Base-by-base conservation (phyloP, 1,140 invertebrate genomes). In the Riptortus pedestris region DNA sequence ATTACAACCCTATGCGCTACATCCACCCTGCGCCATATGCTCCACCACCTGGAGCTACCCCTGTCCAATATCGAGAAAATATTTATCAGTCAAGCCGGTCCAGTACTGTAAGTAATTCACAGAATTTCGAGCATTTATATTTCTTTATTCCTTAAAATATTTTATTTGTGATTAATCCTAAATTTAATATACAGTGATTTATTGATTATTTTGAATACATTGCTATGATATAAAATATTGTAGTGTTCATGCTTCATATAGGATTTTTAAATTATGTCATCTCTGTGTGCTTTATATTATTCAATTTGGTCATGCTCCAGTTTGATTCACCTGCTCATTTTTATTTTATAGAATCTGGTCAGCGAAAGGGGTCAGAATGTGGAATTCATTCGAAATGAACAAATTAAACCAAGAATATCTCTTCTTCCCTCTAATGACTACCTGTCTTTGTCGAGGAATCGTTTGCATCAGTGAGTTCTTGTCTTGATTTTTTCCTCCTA, bases 391-490 rank as follows among this genome's bases (percentile, higher is more conserved):
- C 11, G 60, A 14, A 59, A 16, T 24, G 28, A 62, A 18, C 66
- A 68, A 62, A 26, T 65, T 22, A 65, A 67, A 48, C 68, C 60
- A 22, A 51, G 68, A 24, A 68, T 70, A 24, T 69, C 69, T 14
- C 51, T 70, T 48, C 67, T 67, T 11, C 51, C 68, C 20, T 43
- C 51, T 12, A 24, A 67, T 31, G 70, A 70, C 14, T 70, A 70
- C 48, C 28, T 69, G 28, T 29, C 68, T 7, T 62, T 67, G 27
- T 58, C 68, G 20, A 67, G 68, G 22, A 70, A 67, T 63, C 65
- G 69, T 47, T 61, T 67, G 38, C 68, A 68, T 62, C 68, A 52
- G 68, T 68, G 65, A 69, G 66, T 69, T 51, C 4, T 47, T n/a
- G 18, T 47, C 22, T n/a, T n/a, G n/a, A n/a, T n/a, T n/a, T n/a